These are phyloP conservation scores for Petrocephalus zakoni DNA, from an alignment of 2,113 vertebrate genomes.

Conservation along the genomic window DNA sequence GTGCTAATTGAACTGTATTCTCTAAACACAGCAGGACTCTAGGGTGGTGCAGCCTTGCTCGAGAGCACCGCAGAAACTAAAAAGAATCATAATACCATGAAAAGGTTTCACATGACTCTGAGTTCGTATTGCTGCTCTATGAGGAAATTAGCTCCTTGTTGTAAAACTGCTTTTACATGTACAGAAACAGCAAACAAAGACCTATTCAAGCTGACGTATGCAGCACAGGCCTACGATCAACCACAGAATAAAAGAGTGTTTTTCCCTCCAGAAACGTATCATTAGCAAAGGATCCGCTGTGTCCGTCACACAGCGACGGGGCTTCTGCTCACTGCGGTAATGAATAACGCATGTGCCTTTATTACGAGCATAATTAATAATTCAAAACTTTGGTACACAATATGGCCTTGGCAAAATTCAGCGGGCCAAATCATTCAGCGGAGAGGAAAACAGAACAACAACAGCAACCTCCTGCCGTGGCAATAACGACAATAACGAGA, in stretches of 20 bases:
- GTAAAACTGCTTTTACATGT: background rate
- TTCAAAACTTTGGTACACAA: constrained; percentile 16
- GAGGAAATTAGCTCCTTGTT: background rate
- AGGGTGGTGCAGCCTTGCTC: background rate
- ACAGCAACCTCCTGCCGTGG: background rate
- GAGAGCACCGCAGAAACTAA: background rate
- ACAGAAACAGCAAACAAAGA: background rate
- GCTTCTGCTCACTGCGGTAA: background rate
- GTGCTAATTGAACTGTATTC: constrained; percentile 13
- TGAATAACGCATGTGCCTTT: constrained; percentile 22
- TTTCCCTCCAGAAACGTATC: background rate
- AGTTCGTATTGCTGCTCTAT: background rate
- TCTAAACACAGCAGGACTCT: background rate
- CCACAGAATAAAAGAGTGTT: constrained; percentile 11
- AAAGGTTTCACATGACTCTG: background rate
- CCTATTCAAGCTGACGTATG: background rate
- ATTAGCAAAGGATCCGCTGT: background rate
- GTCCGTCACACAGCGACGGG: background rate
- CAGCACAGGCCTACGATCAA: background rate
- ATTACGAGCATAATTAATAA: constrained; percentile 16
- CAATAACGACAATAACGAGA: no score
- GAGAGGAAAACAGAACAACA: background rate
- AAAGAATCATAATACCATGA: background rate
- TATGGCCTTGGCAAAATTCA: constrained; percentile 7
- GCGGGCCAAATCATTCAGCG: background rate